These are phyloP conservation scores for Holothuria leucospilota DNA, from an alignment of 53 echinoderm and acorn worm genomes.

Conservation along the genomic window DNA sequence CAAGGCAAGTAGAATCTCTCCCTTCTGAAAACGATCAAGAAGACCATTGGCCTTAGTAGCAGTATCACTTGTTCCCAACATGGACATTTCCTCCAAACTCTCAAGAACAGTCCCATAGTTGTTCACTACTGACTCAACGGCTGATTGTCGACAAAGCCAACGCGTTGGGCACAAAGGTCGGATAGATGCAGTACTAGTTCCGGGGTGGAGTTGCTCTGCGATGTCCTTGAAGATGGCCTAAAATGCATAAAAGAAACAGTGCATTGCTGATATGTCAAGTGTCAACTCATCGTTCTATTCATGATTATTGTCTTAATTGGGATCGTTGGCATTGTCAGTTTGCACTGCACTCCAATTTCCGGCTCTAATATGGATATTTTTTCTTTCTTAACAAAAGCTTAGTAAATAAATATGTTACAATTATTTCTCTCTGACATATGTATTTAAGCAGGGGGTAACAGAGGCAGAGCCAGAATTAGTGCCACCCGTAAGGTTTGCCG, in stretches of 20 bases:
- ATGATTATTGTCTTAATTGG: neutral
- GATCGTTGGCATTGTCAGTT: neutral
- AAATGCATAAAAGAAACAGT: slow-evolving; percentile 32
- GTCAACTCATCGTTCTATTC: slow-evolving; percentile 5
- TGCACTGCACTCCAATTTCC: too few relatives aligned
- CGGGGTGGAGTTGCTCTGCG: slow-evolving; percentile 27
- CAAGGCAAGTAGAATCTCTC: slow-evolving; percentile 63
- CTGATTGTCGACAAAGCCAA: slow-evolving; percentile 67
- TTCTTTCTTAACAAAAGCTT: too few relatives aligned
- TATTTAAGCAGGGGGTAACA: too few relatives aligned
- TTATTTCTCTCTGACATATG: too few relatives aligned
- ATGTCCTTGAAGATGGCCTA: slow-evolving; percentile 62
- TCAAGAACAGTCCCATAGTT: slow-evolving; percentile 59
- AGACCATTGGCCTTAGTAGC: slow-evolving; percentile 67
- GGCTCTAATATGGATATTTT: too few relatives aligned
- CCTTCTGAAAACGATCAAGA: slow-evolving; percentile 67
- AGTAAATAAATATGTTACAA: too few relatives aligned
- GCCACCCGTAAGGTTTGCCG: too few relatives aligned
- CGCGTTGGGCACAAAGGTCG: slow-evolving; percentile 70
- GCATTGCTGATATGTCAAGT: slow-evolving; percentile 15
- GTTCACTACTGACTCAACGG: slow-evolving; percentile 60
- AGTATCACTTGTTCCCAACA: slow-evolving; percentile 55
- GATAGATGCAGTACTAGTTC: slow-evolving; percentile 34
- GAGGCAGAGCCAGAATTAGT: too few relatives aligned
- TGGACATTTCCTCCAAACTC: slow-evolving; percentile 61